These are phyloP conservation scores for Orestias chungarensis DNA, from an alignment of 2,797 vertebrate genomes.

Conservation along the genomic window DNA sequence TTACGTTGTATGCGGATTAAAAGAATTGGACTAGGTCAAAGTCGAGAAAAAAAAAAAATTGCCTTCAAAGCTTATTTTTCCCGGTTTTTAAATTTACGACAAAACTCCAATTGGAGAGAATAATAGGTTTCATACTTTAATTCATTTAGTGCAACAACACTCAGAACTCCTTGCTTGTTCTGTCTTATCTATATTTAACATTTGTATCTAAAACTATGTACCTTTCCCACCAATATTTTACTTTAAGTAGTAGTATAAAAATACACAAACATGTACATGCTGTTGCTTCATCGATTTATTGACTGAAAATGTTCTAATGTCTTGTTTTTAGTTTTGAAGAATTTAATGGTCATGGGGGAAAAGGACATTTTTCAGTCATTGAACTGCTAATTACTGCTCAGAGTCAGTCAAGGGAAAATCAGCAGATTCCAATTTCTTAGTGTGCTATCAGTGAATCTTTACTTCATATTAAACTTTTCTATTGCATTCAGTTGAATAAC, in stretches of 20 bases:
- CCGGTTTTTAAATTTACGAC: too few relatives aligned
- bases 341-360: background rate
- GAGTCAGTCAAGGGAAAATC: background rate
- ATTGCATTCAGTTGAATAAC: constrained; percentile 10
- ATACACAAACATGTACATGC: background rate
- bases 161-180: background rate
- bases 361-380: background rate
- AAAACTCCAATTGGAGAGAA: too few relatives aligned
- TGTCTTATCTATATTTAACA: background rate
- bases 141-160: background rate
- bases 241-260: too few relatives aligned
- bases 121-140: too few relatives aligned
- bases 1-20: background rate
- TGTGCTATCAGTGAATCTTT: background rate
- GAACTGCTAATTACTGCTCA: background rate
- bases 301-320: background rate
- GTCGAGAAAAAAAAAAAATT: background rate
- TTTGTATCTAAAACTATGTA: constrained; percentile 17
- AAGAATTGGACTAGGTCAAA: background rate
- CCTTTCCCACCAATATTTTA: background rate
- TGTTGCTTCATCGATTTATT: background rate
- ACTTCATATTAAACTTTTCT: constrained; percentile 47
- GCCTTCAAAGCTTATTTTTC: too few relatives aligned
- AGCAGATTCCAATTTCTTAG: background rate
- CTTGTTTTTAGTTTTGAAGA: background rate